Evolutionary conservation across 2,113 vertebrate species (phyloP).

Genomic region (Bubo bubo): DNA sequence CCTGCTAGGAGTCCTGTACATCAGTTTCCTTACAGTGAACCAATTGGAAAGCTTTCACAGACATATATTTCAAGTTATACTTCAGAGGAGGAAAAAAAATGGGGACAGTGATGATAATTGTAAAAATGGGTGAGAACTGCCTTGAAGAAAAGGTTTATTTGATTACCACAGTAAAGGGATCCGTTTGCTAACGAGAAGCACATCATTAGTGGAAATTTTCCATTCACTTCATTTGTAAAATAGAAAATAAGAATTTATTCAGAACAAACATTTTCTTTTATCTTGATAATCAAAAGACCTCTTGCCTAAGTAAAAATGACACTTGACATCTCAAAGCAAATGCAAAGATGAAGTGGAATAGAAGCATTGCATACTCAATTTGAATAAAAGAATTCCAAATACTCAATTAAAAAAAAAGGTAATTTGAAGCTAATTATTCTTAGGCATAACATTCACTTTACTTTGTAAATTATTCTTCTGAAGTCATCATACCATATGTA

Average conservation of each 20-base stretch:
- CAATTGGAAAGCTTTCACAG: neutral
- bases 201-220: slow-evolving; percentile 25
- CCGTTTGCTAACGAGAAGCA: neutral
- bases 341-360: neutral
- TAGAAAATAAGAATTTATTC: slow-evolving; percentile 47
- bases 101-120: slow-evolving; percentile 20
- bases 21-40: neutral
- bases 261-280: slow-evolving; percentile 51
- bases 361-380: neutral
- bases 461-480: neutral
- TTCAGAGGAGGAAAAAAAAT: neutral
- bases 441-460: neutral
- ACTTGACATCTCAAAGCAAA: slow-evolving; percentile 57
- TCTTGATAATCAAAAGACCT: slow-evolving; percentile 51
- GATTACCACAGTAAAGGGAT: slow-evolving; percentile 16
- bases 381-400: slow-evolving; percentile 4
- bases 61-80: neutral
- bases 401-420: neutral
- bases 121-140: slow-evolving; percentile 24
- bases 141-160: slow-evolving; percentile 17
- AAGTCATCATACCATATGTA: neutral
- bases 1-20: neutral
- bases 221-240: slow-evolving; percentile 30
- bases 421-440: neutral
- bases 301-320: slow-evolving; percentile 39